These are phyloP conservation scores for Lepidurus arcticus DNA, from an alignment of 1,140 invertebrate species.

Conservation along the genomic window DNA sequence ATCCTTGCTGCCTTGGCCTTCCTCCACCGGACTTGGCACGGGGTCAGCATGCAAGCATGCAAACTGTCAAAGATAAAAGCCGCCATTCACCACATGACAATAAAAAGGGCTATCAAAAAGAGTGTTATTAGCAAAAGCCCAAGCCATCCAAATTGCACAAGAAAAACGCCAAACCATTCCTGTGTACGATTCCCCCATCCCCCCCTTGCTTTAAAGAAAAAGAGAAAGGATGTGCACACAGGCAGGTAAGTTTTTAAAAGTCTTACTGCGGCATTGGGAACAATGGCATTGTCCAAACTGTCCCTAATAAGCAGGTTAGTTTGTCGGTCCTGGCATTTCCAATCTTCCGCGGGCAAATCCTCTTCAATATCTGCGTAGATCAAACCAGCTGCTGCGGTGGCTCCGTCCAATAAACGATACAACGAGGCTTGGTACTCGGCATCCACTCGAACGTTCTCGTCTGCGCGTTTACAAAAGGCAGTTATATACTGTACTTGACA, in stretches of 20 bases:
- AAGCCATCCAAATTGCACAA: not conserved
- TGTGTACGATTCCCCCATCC: no score
- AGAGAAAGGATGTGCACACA: no score
- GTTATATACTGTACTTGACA: no score
- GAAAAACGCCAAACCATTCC: no score
- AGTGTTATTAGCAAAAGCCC: not conserved
- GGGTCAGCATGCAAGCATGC: conserved; percentile 13
- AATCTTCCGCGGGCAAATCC: not conserved
- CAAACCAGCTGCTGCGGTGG: not conserved
- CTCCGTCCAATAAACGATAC: not conserved
- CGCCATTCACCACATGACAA: no score
- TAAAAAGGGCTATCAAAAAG: not conserved
- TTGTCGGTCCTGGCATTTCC: not conserved
- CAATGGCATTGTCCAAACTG: not conserved
- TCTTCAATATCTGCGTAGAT: not conserved
- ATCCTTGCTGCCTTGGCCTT: not conserved
- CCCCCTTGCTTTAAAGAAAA: no score
- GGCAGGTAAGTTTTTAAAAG: no score
- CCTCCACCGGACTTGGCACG: conserved; percentile 20
- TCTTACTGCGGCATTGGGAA: no score
- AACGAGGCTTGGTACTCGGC: not conserved
- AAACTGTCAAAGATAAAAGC: not conserved
- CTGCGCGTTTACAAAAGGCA: not conserved
- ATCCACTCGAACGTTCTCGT: not conserved
- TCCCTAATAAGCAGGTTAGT: not conserved